These are phyloP conservation scores for Amphilophus citrinellus DNA, from an alignment of 2,113 vertebrate genomes.

Conservation along the genomic window DNA sequence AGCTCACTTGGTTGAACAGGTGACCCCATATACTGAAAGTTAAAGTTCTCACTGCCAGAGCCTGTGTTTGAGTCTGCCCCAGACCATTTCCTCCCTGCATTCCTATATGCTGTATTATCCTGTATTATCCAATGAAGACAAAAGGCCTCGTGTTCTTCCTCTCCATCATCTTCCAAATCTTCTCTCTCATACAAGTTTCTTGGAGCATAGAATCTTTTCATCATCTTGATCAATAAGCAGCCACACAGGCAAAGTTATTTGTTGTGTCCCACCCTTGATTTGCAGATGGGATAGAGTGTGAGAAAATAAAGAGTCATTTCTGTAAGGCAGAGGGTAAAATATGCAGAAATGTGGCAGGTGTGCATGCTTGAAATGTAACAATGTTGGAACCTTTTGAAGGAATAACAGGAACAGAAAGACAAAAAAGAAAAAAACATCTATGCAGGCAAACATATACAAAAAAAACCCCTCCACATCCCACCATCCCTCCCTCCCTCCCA, in stretches of 20 bases:
- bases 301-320: neutral
- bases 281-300: neutral
- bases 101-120: neutral
- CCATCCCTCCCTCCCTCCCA: too few relatives aligned
- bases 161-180: neutral
- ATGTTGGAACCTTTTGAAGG: neutral
- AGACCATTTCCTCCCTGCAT: neutral
- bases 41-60: neutral
- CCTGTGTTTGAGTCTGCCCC: neutral
- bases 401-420: neutral
- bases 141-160: neutral
- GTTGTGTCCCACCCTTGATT: neutral
- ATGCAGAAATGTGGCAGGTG: neutral
- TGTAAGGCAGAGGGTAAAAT: neutral
- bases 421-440: neutral
- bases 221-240: too few relatives aligned
- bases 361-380: too few relatives aligned
- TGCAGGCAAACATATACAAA: neutral
- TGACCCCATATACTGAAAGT: neutral
- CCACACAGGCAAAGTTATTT: neutral
- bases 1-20: neutral
- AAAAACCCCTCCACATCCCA: too few relatives aligned
- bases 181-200: neutral
- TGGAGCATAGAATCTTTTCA: neutral
- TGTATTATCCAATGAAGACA: neutral